Conservation (phyloP, 2,797 vertebrate species). For the Semotilus atromaculatus region DNA sequence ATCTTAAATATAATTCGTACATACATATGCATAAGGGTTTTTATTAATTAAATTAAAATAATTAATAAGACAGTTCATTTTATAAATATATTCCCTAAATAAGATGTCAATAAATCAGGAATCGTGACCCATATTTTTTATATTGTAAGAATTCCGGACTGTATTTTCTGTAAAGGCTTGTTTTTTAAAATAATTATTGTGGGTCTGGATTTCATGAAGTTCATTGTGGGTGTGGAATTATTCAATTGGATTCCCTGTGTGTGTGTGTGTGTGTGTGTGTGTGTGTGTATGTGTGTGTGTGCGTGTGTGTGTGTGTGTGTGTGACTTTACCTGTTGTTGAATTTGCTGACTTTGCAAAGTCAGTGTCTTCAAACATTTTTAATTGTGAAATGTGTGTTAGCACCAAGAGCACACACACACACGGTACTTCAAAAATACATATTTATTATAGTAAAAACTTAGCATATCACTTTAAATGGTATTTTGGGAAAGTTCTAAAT, state of each 20-base stretch:
- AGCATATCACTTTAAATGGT: not conserved
- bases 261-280: not conserved
- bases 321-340: conserved; percentile 4
- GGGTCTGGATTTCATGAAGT: too few species aligned
- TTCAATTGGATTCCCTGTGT: conserved; percentile 6
- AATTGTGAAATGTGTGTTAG: not conserved
- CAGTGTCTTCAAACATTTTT: not conserved
- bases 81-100: not conserved
- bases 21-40: not conserved
- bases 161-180: not conserved
- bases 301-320: not conserved
- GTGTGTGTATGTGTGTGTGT: conserved; percentile 1
- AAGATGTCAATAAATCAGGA: not conserved
- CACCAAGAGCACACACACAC: conserved; percentile 5
- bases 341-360: conserved; percentile 18
- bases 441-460: not conserved
- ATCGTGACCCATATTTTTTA: not conserved
- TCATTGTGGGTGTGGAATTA: too few species aligned
- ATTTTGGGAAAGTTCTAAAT: not conserved
- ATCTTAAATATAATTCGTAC: not conserved
- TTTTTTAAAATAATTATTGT: too few species aligned
- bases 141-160: not conserved
- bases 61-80: not conserved
- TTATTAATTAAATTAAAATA: not conserved
- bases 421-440: not conserved